Evolutionary conservation across 2,888 invertebrate species (phyloP).

Genomic region (Acanthococcus lagerstroemiae): DNA sequence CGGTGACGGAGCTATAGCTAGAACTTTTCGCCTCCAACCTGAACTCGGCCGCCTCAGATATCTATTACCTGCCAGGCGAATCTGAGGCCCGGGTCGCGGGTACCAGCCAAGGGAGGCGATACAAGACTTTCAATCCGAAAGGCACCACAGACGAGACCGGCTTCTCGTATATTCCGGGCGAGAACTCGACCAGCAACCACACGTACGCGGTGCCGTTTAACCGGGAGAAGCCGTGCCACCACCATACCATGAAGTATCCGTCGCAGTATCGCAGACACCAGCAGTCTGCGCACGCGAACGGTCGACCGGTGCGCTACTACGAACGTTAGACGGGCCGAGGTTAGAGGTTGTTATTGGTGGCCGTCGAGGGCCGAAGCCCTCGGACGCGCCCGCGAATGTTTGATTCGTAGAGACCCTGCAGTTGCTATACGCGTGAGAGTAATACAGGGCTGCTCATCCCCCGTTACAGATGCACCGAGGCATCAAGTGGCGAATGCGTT

Average conservation of each 20-base stretch:
- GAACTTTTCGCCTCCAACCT: conserved; percentile 74
- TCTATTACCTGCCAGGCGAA: conserved; percentile 58
- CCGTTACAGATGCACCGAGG: background rate
- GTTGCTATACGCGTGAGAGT: background rate
- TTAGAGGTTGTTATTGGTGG: background rate
- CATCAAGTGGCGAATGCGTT: no score
- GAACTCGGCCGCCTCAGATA: conserved; percentile 52
- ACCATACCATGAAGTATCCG: conserved; percentile 22
- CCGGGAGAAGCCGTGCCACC: background rate
- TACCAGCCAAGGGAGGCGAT: conserved; percentile 39
- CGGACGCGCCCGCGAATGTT: background rate
- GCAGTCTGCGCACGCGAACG: conserved; percentile 4
- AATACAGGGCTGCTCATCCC: background rate
- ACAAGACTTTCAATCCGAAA: conserved; percentile 42
- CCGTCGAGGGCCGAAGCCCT: no score
- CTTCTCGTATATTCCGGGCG: conserved; percentile 64
- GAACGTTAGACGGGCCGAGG: conserved; percentile 8
- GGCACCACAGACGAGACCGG: conserved; percentile 61
- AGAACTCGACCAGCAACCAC: conserved; percentile 45
- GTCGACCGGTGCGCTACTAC: conserved; percentile 15
- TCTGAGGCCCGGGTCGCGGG: conserved; percentile 40
- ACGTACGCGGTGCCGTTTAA: conserved; percentile 24
- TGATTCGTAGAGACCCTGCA: background rate
- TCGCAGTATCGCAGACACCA: conserved; percentile 11
- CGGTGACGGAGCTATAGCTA: conserved; percentile 92